Base-by-base conservation (phyloP, 2,797 vertebrate species). In the Furcifer pardalis region DNA sequence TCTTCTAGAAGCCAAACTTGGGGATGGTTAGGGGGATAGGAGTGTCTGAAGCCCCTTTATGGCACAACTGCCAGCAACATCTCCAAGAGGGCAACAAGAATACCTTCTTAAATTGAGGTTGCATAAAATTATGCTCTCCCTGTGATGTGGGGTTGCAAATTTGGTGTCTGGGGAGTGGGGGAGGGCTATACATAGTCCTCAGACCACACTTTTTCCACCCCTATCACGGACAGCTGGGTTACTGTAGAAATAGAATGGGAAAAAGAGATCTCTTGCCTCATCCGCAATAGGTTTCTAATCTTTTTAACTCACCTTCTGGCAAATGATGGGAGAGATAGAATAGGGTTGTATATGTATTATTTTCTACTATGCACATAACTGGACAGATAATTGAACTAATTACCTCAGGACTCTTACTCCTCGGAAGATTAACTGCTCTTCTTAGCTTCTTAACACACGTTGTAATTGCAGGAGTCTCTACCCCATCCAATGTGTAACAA, bases 401-500 rank as follows among this genome's bases (percentile, higher is more conserved):
- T 92, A 99, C 98, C 96, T 98, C 97, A 63, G 96, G 94, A 46
- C 96, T 97, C 91, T 95, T 97, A 46, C 94, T 97, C 91, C 96
- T 95, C 42, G 97, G 97, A 68, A 99, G 95, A 90, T 98, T 99
- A 90, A 97, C 96, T 1, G 96, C 96, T 93, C 97, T 97, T 81
- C 96, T 97, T 56, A 99, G 96, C 88, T 95, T 97, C 94, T 98
- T 99, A 81, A 99, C 90, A 0, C 97, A 96, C 88, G 98, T 97
- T 0, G 97, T 97, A 80, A 99, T 91, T 85, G 96, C 95, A 12
- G 96, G 96, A 8, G 97, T 99, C 95, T 99, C 98, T 89, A 99
- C 97, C 83, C 98, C 97, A 82, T 98, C 97, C 93, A 98, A 92
- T n/a, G 97, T 95, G 83, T 95, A 97, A 93, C 98, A 99, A 68